A percentile compares a stretch with the other conserved stretches of the same genome.
Evolutionary conservation across 2,888 invertebrate genomes (phyloP).

Genomic region (Ptilodon capucinus): DNA sequence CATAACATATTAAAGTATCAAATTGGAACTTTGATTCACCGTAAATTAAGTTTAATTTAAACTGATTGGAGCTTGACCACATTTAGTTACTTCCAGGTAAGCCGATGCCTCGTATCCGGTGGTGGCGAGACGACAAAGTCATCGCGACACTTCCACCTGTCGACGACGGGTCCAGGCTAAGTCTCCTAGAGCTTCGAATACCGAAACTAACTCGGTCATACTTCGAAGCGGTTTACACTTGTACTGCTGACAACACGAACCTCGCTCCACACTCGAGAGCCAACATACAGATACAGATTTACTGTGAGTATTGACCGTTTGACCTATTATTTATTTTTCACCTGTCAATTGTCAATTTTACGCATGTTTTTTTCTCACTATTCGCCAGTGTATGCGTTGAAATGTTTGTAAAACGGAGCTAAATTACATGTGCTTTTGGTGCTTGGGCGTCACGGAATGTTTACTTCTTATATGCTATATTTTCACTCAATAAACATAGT

Average conservation of each 20-base stretch:
- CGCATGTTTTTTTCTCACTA: too few species aligned
- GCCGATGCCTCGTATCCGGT: conserved; percentile 72
- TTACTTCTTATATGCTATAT: too few species aligned
- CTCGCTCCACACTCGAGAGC: conserved; percentile 86
- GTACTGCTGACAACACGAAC: conserved; percentile 88
- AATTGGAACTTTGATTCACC: too few species aligned
- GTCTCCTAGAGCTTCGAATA: conserved; percentile 62
- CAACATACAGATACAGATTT: conserved; percentile 86
- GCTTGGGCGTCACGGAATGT: too few species aligned
- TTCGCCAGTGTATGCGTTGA: too few species aligned
- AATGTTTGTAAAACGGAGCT: too few species aligned
- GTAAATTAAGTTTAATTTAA: too few species aligned
- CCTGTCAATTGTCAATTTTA: too few species aligned
- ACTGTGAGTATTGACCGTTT: conserved; percentile 74
- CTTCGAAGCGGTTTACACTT: conserved; percentile 86
- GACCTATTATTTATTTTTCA: neutral
- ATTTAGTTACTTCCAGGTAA: conserved; percentile 53
- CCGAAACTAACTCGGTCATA: conserved; percentile 82
- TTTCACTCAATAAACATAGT: too few species aligned
- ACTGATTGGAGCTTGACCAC: too few species aligned
- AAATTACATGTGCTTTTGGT: too few species aligned
- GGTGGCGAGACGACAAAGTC: conserved; percentile 77
- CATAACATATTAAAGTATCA: too few species aligned
- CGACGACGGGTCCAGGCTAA: conserved; percentile 62
- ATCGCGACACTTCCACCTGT: conserved; percentile 62